Evolutionary conservation across 1,140 invertebrate genomes (phyloP).

Genomic region (Drosophila nasuta): DNA sequence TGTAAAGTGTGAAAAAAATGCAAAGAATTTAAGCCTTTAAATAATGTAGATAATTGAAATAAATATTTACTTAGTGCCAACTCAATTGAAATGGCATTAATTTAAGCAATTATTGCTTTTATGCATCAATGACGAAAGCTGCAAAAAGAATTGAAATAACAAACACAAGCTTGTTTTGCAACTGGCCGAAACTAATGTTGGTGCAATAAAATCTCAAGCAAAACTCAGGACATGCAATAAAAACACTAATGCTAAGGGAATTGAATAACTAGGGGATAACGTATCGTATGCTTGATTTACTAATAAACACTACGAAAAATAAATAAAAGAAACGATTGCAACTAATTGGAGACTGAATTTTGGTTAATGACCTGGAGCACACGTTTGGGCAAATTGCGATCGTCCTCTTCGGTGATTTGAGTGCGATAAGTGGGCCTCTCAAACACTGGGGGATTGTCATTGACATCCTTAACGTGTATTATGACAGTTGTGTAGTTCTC

Average conservation of each 20-base stretch:
- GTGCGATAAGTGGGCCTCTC: slow-evolving; percentile 97
- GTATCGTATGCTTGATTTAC: slow-evolving; percentile 57
- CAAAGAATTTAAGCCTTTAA: slow-evolving; percentile 26
- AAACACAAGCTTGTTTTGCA: slow-evolving; percentile 21
- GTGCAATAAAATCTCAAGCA: slow-evolving; percentile 59
- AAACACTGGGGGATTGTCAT: slow-evolving; percentile 94
- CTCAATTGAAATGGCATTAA: slow-evolving; percentile 31
- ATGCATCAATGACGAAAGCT: background rate
- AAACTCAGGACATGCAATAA: slow-evolving; percentile 69
- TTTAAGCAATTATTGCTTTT: slow-evolving; percentile 11
- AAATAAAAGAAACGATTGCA: slow-evolving; percentile 34
- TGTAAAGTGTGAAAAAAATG: slow-evolving; percentile 20
- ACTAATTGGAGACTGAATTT: slow-evolving; percentile 13
- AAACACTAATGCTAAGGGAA: slow-evolving; percentile 43
- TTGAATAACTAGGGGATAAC: slow-evolving; percentile 19
- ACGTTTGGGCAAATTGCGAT: slow-evolving; percentile 96
- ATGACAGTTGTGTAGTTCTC: slow-evolving; percentile 98
- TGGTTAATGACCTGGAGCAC: slow-evolving; percentile 92
- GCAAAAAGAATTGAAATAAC: slow-evolving; percentile 12
- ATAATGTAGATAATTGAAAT: slow-evolving; percentile 38
- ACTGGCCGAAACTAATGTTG: slow-evolving; percentile 4
- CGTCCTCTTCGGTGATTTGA: slow-evolving; percentile 97
- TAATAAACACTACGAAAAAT: slow-evolving; percentile 42
- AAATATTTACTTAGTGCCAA: slow-evolving; percentile 48
- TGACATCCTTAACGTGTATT: slow-evolving; percentile 97